Base-by-base conservation (phyloP, 2,797 vertebrate genomes). In the Melanotaenia parkinsoni region DNA sequence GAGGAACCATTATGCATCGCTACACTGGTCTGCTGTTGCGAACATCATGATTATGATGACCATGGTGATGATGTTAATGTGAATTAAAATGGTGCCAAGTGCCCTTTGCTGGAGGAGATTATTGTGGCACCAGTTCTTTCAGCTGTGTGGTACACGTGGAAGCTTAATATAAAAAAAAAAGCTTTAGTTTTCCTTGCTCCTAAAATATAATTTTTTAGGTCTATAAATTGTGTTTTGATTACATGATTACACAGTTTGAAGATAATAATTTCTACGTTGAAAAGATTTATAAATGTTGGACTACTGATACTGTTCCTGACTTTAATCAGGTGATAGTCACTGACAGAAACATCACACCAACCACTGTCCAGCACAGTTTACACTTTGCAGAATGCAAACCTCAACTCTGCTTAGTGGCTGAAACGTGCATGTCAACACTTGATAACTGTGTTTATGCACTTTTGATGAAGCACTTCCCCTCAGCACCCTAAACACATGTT, bases 1-100 rank as follows among this genome's bases (percentile, higher is more conserved):
- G 60, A 72, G 68, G 70, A 74, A 62, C 77, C 63, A 81, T 86
- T 86, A 77, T 79, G 72, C 35, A 16, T 61, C 5, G 14, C 56
- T 60, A 58, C 54, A n/a, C 26, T 33, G 66, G 68, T 81, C 84
- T 84, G 76, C 88, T 88, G 80, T 83, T 76, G 43, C 20, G 4
- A 68, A 43, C 58, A 81, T 72, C 66, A 81, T 77, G 37, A 85
- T 84, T 61, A 74, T 50, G 33, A 61, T 67, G 62, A 59, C 24
- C 32, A n/a, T 8, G 58, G 43, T 28, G 50, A 56, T 66, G 54
- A 71, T 57, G 40, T 58, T 45, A 70, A 74, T 81, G 65, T 58
- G 63, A 78, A 33, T 50, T 50, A 57, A 58, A 59, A 79, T 63
- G 51, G 5, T 56, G 53, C 26, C 53, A 56, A 56, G 13, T 56